Evolutionary conservation across 2,888 invertebrate genomes (phyloP).

Genomic region (Polydrusus pterygomalis): DNA sequence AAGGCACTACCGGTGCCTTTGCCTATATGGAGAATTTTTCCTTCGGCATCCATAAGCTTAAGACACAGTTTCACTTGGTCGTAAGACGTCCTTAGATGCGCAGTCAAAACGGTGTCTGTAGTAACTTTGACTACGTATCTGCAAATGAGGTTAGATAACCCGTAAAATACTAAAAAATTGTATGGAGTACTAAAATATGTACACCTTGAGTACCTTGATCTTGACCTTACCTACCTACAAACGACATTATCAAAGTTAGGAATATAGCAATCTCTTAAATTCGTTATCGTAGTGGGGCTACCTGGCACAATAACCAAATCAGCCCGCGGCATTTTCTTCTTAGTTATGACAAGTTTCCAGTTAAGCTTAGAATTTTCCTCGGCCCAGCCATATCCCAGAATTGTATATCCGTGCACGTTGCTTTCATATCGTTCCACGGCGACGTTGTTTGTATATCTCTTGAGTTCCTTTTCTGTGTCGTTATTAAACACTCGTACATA

Average conservation of each 20-base stretch:
- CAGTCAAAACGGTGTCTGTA: constrained; percentile 46
- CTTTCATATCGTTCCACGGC: constrained; percentile 59
- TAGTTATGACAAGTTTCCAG: constrained; percentile 62
- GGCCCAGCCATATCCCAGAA: constrained; percentile 67
- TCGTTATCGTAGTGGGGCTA: constrained; percentile 17
- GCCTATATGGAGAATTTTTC: constrained; percentile 43
- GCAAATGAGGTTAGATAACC: constrained; percentile 41
- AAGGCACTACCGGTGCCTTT: constrained; percentile 49
- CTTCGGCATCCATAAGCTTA: constrained; percentile 55
- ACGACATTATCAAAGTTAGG: constrained; percentile 53
- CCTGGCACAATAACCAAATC: constrained; percentile 46
- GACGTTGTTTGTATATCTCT: constrained; percentile 61
- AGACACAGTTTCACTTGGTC: constrained; percentile 52
- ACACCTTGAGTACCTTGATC: too few species aligned
- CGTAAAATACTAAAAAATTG: too few species aligned
- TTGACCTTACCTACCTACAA: background rate
- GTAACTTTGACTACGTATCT: constrained; percentile 45
- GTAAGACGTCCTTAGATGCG: constrained; percentile 54
- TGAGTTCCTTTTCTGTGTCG: constrained; percentile 64
- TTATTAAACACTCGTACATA: constrained; percentile 67
- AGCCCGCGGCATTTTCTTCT: constrained; percentile 44
- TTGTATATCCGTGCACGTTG: constrained; percentile 67
- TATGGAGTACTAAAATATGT: too few species aligned
- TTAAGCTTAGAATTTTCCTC: constrained; percentile 45
- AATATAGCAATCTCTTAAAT: constrained; percentile 56